phyloP scores from a whole-genome alignment of 2,797 vertebrate genomes.

The Oreonectes daqikongensis region DNA sequence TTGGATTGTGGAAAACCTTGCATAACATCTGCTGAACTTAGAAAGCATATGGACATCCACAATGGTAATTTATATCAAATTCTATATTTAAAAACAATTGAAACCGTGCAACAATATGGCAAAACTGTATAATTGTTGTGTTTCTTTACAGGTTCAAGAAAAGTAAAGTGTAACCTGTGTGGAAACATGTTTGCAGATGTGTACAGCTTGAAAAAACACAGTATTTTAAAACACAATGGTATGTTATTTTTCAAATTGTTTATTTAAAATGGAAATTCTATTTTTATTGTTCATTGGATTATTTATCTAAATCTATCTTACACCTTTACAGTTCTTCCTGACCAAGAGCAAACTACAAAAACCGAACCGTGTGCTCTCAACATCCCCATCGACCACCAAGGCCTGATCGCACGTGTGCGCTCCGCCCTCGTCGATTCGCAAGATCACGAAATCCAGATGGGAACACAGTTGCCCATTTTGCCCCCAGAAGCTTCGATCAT shows the following conservation, averaged over 20 bases:
- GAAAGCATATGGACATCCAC: conserved; percentile 94
- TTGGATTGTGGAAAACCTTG: conserved; percentile 90
- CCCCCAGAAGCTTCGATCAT: conserved; percentile 50
- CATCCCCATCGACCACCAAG: conserved; percentile 67
- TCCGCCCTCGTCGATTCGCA: conserved; percentile 50
- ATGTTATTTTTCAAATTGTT: conserved; percentile 59
- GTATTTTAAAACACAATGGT: conserved; percentile 90
- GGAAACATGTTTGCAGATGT: conserved; percentile 94
- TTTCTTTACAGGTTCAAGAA: conserved; percentile 83
- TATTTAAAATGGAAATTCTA: background rate
- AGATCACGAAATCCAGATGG: conserved; percentile 45
- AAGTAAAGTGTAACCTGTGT: conserved; percentile 94
- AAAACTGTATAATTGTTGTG: background rate
- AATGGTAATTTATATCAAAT: conserved; percentile 79
- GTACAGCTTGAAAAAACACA: conserved; percentile 97
- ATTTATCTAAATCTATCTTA: background rate
- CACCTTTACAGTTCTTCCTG: conserved; percentile 39
- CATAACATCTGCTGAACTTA: conserved; percentile 93
- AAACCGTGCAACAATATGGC: background rate
- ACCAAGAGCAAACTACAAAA: conserved; percentile 35
- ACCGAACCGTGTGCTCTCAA: conserved; percentile 56
- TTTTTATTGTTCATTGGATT: too few species aligned
- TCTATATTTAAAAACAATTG: background rate
- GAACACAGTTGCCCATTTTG: conserved; percentile 23
- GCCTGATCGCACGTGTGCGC: conserved; percentile 60